Evolutionary conservation across 30 jellyfish, hydroid and myxozoan genomes (phyloP), one percentile per base, ranked within the genome.

Genomic region (Aurelia coerulea): DNA sequence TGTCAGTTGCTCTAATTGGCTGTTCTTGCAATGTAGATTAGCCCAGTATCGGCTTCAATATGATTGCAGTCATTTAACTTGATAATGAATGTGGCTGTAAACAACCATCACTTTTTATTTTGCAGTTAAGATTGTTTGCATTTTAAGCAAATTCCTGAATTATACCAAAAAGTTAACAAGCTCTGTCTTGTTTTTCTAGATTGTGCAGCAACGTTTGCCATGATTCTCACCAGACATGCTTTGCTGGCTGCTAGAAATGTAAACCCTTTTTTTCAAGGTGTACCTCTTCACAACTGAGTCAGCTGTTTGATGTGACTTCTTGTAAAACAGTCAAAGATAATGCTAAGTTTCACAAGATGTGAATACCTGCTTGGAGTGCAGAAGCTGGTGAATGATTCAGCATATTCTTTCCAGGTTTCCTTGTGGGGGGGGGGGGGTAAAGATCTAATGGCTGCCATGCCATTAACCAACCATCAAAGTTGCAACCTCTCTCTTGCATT

Each of bases 31-130:
- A 68, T 58, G 59, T 18, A 35, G 80, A 68, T 68, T 18, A 68
- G 80, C 80, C 80, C 7, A 18, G 80, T 68, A 68, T 34, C 80
- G 34, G 80, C 80, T 68, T 68, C 80, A 18, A 68, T 68, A 68
- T 68, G 80, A 68, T 35, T 68, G 68, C 6, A 23, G 29, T 23
- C 29, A 23, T 23, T 23, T 23, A 23, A 23, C 29, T 23, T 23
- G 29, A 23, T 23, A 58, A 15, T 2, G 6, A 2, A 4, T 53
- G 65, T 53, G 65, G 65, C 65, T 53, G 65, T 53, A 11, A 53
- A 53, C 65, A 53, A 53, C 65, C 65, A 53, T 9, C 15, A 53
- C 65, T 53, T 53, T 53, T 53, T 53, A 53, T 53, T 53, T 53
- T 53, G 29, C 65, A 53, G 65, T 53, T 53, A 53, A 9, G 65